Evolutionary conservation across 2,797 vertebrate species (phyloP).

Genomic region (Limnodromus scolopaceus): DNA sequence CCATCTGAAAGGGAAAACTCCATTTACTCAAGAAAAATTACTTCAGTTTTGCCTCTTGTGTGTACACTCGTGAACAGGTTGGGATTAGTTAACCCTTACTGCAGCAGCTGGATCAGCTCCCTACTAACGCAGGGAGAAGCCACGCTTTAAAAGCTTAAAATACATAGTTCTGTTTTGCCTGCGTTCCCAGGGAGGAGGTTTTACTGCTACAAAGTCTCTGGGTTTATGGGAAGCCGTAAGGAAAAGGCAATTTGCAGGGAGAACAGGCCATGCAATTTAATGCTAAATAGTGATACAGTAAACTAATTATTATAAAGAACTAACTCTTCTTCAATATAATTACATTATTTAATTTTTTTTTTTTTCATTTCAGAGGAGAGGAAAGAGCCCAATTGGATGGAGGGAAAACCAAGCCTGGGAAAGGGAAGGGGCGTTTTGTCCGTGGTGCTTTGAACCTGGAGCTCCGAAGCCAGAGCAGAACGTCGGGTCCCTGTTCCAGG

Average conservation of each 20-base stretch:
- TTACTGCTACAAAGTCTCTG: neutral
- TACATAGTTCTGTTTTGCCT: neutral
- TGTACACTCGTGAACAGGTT: neutral
- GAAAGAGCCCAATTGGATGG: neutral
- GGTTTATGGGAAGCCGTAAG: neutral
- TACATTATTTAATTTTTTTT: neutral
- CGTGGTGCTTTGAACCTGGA: neutral
- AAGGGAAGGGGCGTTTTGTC: neutral
- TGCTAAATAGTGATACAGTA: neutral
- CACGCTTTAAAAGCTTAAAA: neutral
- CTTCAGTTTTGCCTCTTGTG: neutral
- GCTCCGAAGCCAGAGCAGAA: neutral
- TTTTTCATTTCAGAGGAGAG: neutral
- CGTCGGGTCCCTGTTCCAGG: rapidly evolving
- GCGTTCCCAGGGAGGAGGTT: neutral
- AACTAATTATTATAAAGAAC: neutral
- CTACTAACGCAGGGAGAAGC: rapidly evolving
- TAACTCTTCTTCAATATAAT: neutral
- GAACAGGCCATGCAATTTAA: neutral
- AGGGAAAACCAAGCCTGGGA: neutral
- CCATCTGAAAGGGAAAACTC: neutral
- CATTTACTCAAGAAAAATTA: neutral
- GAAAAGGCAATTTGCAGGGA: neutral
- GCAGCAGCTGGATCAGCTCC: neutral
- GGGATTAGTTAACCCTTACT: neutral